Percentiles rank a stretch among this genome's conserved stretches.
Evolutionary conservation across 2,888 invertebrate genomes (phyloP).

Genomic region (Aporophyla nigra): DNA sequence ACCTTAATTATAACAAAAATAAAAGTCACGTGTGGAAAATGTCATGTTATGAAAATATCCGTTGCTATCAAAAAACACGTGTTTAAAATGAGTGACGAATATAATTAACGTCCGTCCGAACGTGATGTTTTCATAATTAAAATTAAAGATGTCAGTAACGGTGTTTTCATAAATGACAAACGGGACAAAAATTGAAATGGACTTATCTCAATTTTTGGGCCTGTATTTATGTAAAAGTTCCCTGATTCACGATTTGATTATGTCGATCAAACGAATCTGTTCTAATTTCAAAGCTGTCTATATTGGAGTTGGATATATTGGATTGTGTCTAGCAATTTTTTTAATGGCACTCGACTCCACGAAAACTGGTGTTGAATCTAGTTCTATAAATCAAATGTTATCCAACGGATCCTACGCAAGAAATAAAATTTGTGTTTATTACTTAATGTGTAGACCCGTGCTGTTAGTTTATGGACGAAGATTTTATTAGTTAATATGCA

Average conservation of each 20-base stretch:
- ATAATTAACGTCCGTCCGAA: slow-evolving; percentile 33
- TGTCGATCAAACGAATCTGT: slow-evolving; percentile 23
- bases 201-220: neutral
- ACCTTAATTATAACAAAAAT: slow-evolving; percentile 17
- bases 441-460: neutral
- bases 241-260: neutral
- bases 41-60: slow-evolving; percentile 34
- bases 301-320: slow-evolving; percentile 13
- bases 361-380: slow-evolving; percentile 8
- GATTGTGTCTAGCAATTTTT: neutral
- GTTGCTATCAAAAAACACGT: slow-evolving; percentile 50
- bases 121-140: slow-evolving; percentile 46
- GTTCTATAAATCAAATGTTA: slow-evolving; percentile 48
- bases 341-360: neutral
- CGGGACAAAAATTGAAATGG: neutral
- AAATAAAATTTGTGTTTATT: slow-evolving; percentile 32
- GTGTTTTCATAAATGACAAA: slow-evolving; percentile 3
- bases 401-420: slow-evolving; percentile 47
- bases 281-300: slow-evolving; percentile 43
- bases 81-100: slow-evolving; percentile 43
- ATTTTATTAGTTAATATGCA: neutral
- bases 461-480: neutral
- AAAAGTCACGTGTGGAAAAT: slow-evolving; percentile 40
- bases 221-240: neutral
- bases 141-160: slow-evolving; percentile 9